Percentiles rank a stretch among this genome's conserved stretches.
Evolutionary conservation across 2,888 invertebrate species (phyloP).

Genomic region (Nebria brevicollis): DNA sequence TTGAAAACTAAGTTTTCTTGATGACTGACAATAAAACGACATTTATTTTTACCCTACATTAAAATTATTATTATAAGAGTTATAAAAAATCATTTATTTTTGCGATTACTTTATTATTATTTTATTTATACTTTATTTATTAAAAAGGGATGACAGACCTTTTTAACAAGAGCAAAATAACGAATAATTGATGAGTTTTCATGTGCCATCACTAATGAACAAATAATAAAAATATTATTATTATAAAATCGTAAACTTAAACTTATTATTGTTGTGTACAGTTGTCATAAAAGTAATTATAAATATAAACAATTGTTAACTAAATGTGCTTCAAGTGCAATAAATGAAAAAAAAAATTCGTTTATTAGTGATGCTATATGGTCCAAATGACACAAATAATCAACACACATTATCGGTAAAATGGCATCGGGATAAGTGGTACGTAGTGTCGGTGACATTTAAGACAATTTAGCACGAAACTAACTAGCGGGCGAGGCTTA

Average conservation of each 20-base stretch:
- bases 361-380: constrained; percentile 6
- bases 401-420: constrained; percentile 1
- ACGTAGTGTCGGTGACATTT: constrained; percentile 14
- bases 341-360: constrained; percentile 11
- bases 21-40: too few relatives aligned
- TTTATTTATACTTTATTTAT: too few relatives aligned
- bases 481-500: constrained; percentile 28
- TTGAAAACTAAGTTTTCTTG: background rate
- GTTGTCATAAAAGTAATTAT: constrained; percentile 32
- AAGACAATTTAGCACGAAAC: constrained; percentile 10
- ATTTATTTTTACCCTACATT: too few relatives aligned
- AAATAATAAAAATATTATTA: constrained; percentile 13
- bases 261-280: constrained; percentile 48
- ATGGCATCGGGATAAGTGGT: background rate
- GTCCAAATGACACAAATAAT: constrained; percentile 12
- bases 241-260: constrained; percentile 20
- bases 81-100: too few relatives aligned
- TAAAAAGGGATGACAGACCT: background rate
- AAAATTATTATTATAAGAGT: too few relatives aligned
- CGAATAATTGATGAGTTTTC: background rate
- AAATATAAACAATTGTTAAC: constrained; percentile 31
- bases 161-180: background rate
- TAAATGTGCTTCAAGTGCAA: constrained; percentile 39
- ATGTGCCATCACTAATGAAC: background rate
- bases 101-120: too few relatives aligned